Evolutionary conservation across 2,888 invertebrate species (phyloP), one percentile per base, ranked within the genome.

Genomic region (Pasiphila rectangulata): DNA sequence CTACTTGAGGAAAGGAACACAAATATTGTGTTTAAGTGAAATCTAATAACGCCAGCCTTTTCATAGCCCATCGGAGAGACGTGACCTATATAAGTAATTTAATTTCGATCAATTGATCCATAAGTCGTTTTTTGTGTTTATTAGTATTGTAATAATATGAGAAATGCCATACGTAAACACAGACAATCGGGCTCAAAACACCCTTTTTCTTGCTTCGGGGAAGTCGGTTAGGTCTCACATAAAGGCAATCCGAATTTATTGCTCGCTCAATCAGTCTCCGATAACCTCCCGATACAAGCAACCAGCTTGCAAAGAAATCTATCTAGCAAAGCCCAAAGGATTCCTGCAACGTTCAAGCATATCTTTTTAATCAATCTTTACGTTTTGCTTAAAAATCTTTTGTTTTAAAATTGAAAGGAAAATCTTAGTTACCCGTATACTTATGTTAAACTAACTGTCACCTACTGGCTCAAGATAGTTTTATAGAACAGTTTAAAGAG

Each of bases 171-270:
- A 32, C 17, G 17, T 10, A 24, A 25, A 32, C 12, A 25, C 7
- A 23, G 15, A 9, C 24, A 30, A 37, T 24, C 25, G 19, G 29
- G 29, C 12, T 9, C 16, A 17, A 46, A 10, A 19, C 17, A 41
- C 46, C 32, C 25, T 4, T 30, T 32, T 17, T 32, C 29, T 29
- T 53, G 34, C 42, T 47, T 45, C 36, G 51, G 47, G 39, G 37
- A 54, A 56, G 54, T 61, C 9, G 49, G 43, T 50, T 61, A 59
- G 57, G 60, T 64, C 59, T 64, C 65, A 35, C 65, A 69, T 69
- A 66, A 69, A 75, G 67, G 69, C 70, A 72, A 75, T 74, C 70
- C 59, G 67, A 75, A 81, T 79, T 78, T 77, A 80, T 79, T 70
- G 71, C 69, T 57, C 66, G 70, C 70, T 76, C 72, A 73, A 77